Evolutionary conservation across 2,888 invertebrate species (phyloP).

Genomic region (Drosophila borealis): DNA sequence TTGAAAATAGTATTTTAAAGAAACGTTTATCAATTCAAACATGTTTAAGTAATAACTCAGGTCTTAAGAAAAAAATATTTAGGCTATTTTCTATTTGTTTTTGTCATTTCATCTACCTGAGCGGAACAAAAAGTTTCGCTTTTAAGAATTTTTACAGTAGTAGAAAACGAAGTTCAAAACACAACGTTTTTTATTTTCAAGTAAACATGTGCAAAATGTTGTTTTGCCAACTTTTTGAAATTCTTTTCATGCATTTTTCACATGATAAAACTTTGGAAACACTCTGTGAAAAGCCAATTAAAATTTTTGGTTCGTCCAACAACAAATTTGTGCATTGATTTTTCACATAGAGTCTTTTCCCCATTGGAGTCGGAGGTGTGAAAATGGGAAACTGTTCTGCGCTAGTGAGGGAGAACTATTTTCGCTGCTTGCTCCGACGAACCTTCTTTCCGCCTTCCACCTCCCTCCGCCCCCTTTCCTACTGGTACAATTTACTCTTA

Average conservation of each 20-base stretch:
- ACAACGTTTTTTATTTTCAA: background rate
- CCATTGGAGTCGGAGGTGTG: conserved; percentile 37
- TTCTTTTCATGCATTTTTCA: background rate
- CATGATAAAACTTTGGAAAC: background rate
- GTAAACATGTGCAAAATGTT: background rate
- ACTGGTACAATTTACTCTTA: conserved; percentile 36
- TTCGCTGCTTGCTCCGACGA: conserved; percentile 31
- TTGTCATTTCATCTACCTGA: too few species aligned
- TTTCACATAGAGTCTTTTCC: conserved; percentile 46
- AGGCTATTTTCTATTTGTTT: too few species aligned
- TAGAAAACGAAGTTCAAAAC: background rate
- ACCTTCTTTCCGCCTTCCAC: background rate
- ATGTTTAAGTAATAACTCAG: too few species aligned
- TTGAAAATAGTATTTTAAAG: too few species aligned
- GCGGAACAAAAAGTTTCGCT: background rate
- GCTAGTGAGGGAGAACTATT: conserved; percentile 48
- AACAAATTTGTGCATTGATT: conserved; percentile 62
- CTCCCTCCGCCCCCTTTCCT: background rate
- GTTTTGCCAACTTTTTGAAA: background rate
- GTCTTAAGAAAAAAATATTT: too few species aligned
- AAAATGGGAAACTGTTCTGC: conserved; percentile 25
- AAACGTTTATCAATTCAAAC: too few species aligned
- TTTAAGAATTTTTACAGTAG: background rate
- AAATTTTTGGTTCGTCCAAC: conserved; percentile 36
- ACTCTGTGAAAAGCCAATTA: conserved; percentile 47